A percentile compares a stretch with the other conserved stretches of the same genome.
phyloP scores from a whole-genome alignment of 2,888 invertebrate genomes.

The Pyrrhosoma nymphula region DNA sequence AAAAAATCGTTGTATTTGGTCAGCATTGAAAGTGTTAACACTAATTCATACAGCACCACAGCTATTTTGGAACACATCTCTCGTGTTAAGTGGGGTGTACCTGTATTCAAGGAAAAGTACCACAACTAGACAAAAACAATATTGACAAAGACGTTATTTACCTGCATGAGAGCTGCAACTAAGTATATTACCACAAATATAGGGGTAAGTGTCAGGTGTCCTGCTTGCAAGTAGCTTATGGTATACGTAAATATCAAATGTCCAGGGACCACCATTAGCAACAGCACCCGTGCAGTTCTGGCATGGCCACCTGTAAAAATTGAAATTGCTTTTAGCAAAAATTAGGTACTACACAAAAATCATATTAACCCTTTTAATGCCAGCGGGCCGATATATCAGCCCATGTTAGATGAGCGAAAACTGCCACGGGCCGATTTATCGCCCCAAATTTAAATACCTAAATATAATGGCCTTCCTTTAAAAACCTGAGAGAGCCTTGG shows the following conservation, averaged over 20 bases:
- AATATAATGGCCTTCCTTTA: no score
- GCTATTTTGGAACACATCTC: no score
- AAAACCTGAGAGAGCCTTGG: no score
- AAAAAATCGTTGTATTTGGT: no score
- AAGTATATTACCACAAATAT: slow-evolving; percentile 90
- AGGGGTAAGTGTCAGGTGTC: slow-evolving; percentile 90
- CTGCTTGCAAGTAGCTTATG: slow-evolving; percentile 91
- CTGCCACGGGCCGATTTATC: no score
- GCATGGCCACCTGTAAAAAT: slow-evolving; percentile 79
- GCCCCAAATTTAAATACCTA: no score
- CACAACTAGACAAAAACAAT: background rate
- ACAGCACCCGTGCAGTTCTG: slow-evolving; percentile 86
- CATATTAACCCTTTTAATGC: no score
- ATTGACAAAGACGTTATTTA: slow-evolving; percentile 73
- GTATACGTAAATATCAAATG: slow-evolving; percentile 93
- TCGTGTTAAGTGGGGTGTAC: no score
- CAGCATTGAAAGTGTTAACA: no score
- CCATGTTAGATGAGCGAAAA: no score
- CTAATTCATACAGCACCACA: no score
- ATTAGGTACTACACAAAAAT: slow-evolving; percentile 72
- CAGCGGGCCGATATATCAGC: no score
- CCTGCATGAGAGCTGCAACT: slow-evolving; percentile 85
- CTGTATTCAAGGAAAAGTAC: background rate
- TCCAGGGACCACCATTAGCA: slow-evolving; percentile 93
- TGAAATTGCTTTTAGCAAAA: background rate